Evolutionary conservation across 1,140 invertebrate genomes (phyloP), one percentile per base, ranked within the genome.

Genomic region (Chironomus tepperi): DNA sequence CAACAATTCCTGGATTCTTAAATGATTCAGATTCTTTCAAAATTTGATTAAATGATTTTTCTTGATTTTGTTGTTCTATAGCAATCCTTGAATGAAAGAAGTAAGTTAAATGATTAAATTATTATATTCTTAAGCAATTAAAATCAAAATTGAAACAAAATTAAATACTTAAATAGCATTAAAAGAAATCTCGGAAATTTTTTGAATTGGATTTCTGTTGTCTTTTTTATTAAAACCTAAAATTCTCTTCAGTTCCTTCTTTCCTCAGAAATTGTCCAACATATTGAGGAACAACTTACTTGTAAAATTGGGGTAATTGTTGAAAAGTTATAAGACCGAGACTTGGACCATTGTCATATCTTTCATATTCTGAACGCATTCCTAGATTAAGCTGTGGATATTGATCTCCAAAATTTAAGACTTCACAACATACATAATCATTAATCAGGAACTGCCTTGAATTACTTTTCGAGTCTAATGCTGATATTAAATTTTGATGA

Each of bases 1-100:
- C 89, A 79, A 94, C 89, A 86, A 90, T 93, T 84, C 93, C 93
- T 57, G 93, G 93, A 86, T 96, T 97, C 86, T 91, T 91, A 86
- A 95, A 96, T 77, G 92, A 93, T 78, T 91, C 85, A 79, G 91
- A 92, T 84, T 90, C 91, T 83, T 91, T 88, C 80, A 97, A 87
- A 79, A 93, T 88, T 77, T 90, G 89, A 86, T 95, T 91, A 88
- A 91, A 97, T 78, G 85, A 89, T 83, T 89, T 90, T 79, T 88
- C 90, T 84, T 90, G 90, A 87, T 88, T 87, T 84, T 92, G 65
- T 9, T 15, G 65, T 18, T 70, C 90, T 84, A 89, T 85, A 67
- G 89, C 89, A 87, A 90, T 91, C 84, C 90, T 42, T 73, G 15
- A 47, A 18, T 34, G 24, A 34, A 47, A 74, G 15, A 24, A 21